Conservation (phyloP, 2,797 vertebrate species). For the Lycodopsis pacificus region DNA sequence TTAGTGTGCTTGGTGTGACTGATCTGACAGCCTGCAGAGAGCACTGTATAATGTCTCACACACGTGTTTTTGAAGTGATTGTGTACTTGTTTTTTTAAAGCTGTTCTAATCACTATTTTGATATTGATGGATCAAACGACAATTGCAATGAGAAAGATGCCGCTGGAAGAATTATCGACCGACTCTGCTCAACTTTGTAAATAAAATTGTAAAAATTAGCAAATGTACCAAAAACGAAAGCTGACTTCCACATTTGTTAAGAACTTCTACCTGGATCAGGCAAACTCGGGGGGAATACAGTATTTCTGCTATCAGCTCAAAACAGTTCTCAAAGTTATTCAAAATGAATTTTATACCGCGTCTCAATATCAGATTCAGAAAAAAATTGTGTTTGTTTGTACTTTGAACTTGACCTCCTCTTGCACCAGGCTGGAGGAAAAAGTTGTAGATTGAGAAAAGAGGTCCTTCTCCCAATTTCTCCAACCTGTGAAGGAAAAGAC, state of each 20-base stretch:
- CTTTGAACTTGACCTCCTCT: constrained; percentile 48
- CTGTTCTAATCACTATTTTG: neutral
- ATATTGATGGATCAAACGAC: neutral
- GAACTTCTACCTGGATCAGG: constrained; percentile 16
- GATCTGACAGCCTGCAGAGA: constrained; percentile 2
- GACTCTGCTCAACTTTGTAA: neutral
- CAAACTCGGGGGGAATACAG: constrained; percentile 1
- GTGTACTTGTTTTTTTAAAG: constrained; percentile 4
- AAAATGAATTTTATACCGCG: constrained; percentile 26
- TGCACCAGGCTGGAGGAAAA: constrained; percentile 15
- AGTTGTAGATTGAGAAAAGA: constrained; percentile 34
- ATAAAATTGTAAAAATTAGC: neutral
- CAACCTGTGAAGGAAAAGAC: constrained; percentile 19
- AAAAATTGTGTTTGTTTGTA: constrained; percentile 46
- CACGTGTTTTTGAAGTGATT: neutral
- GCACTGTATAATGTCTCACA: neutral
- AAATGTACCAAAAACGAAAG: neutral
- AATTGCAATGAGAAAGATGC: neutral
- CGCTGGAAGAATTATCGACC: neutral
- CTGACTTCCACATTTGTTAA: neutral
- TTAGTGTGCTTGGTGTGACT: constrained; percentile 1
- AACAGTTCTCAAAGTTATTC: constrained; percentile 37
- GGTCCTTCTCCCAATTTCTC: neutral
- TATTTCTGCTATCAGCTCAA: constrained; percentile 33
- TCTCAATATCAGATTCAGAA: constrained; percentile 29